Evolutionary conservation across 2,888 invertebrate species (phyloP).

Genomic region (Ennomos quercinarius): DNA sequence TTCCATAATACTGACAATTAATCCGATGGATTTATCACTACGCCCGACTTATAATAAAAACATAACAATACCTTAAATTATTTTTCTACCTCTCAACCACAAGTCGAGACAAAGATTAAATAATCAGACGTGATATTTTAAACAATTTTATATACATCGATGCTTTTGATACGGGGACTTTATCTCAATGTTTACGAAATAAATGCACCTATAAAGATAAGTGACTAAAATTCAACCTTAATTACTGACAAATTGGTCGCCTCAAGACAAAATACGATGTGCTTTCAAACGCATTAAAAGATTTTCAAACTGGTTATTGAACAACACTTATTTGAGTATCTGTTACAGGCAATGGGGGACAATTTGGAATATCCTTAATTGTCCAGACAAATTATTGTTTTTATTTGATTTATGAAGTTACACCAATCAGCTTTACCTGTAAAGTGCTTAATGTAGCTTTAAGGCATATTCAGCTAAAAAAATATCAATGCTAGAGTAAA

Average conservation of each 20-base stretch:
- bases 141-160: conserved; percentile 28
- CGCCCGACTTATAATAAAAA: too few relatives aligned
- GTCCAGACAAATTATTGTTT: background rate
- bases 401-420: background rate
- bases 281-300: conserved; percentile 50
- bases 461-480: too few relatives aligned
- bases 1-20: too few relatives aligned
- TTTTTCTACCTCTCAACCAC: conserved; percentile 2
- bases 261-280: conserved; percentile 52
- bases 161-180: conserved; percentile 29
- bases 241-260: conserved; percentile 71
- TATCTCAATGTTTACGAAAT: conserved; percentile 58
- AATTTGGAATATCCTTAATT: background rate
- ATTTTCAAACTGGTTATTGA: conserved; percentile 37
- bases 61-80: too few relatives aligned
- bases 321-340: conserved; percentile 11
- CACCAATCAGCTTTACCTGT: too few relatives aligned
- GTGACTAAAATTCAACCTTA: conserved; percentile 52
- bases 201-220: conserved; percentile 66
- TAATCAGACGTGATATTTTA: conserved; percentile 32
- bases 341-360: background rate
- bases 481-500: too few relatives aligned
- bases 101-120: conserved; percentile 24
- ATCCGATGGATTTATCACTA: too few relatives aligned
- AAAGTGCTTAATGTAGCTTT: too few relatives aligned